phyloP scores from a whole-genome alignment of 1,140 invertebrate species.

The Orchesella cincta region DNA sequence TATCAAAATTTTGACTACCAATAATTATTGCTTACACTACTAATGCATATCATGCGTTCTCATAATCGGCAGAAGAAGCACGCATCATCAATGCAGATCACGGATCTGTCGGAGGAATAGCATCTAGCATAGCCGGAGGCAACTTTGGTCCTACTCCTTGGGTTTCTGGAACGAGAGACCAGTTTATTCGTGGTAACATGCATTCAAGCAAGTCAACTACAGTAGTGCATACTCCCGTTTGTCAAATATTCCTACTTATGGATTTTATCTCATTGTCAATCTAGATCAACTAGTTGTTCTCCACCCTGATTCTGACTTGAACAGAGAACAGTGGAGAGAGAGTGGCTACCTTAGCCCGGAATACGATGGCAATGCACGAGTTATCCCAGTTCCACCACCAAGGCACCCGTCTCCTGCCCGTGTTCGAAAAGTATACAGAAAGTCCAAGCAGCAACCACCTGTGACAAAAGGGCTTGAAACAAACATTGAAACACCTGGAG shows the following conservation, averaged over 20 bases:
- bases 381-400: background rate
- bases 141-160: background rate
- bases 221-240: background rate
- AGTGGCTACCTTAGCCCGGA: background rate
- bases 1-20: background rate
- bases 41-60: background rate
- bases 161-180: conserved; percentile 16
- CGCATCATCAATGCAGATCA: conserved; percentile 15
- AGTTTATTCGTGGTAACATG: conserved; percentile 10
- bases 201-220: too few species aligned
- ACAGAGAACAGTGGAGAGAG: background rate
- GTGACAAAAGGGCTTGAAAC: background rate
- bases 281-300: conserved; percentile 9
- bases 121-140: background rate
- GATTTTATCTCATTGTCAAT: background rate
- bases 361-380: background rate
- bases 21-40: background rate
- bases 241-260: background rate
- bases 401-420: background rate
- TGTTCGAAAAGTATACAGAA: background rate
- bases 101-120: background rate
- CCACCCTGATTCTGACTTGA: background rate
- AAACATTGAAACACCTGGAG: too few species aligned
- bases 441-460: background rate
- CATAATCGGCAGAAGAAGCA: background rate